Conservation (phyloP, 2,888 invertebrate species). For the Chelonus formosanus region DNA sequence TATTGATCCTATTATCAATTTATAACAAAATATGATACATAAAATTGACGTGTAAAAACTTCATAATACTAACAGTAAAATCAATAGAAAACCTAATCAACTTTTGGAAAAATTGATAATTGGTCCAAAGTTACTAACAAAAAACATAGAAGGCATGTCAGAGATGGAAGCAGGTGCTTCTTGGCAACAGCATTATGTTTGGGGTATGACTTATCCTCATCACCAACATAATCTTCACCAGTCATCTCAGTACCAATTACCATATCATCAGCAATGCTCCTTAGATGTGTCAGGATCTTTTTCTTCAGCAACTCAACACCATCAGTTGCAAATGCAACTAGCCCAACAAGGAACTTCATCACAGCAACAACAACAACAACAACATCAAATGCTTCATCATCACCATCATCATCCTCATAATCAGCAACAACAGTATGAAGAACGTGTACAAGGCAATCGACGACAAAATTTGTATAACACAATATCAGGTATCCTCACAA, state of each 20-base stretch:
- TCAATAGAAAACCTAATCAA: too few species aligned
- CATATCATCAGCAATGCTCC: slow-evolving; percentile 47
- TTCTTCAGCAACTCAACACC: slow-evolving; percentile 14
- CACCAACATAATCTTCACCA: slow-evolving; percentile 48
- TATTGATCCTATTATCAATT: too few species aligned
- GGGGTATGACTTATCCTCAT: slow-evolving; percentile 49
- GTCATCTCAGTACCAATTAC: slow-evolving; percentile 40
- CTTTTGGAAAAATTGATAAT: slow-evolving; percentile 9
- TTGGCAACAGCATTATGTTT: slow-evolving; percentile 59
- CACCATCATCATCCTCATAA: slow-evolving; percentile 26
- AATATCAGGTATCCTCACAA: slow-evolving; percentile 20
- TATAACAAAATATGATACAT: too few species aligned
- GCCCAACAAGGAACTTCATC: slow-evolving; percentile 8
- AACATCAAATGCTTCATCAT: slow-evolving; percentile 27
- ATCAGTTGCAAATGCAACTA: slow-evolving; percentile 10
- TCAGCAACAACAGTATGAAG: slow-evolving; percentile 12
- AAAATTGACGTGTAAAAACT: too few species aligned
- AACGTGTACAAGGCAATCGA: slow-evolving; percentile 13
- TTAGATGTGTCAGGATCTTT: slow-evolving; percentile 31
- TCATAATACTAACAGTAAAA: too few species aligned
- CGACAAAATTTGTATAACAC: slow-evolving; percentile 9
- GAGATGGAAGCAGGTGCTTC: slow-evolving; percentile 52
- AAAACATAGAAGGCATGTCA: slow-evolving; percentile 43
- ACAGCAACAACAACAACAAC: slow-evolving; percentile 50
- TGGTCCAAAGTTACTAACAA: slow-evolving; percentile 1